Base-by-base conservation (phyloP, 2,797 vertebrate genomes). In the Thaleichthys pacificus region DNA sequence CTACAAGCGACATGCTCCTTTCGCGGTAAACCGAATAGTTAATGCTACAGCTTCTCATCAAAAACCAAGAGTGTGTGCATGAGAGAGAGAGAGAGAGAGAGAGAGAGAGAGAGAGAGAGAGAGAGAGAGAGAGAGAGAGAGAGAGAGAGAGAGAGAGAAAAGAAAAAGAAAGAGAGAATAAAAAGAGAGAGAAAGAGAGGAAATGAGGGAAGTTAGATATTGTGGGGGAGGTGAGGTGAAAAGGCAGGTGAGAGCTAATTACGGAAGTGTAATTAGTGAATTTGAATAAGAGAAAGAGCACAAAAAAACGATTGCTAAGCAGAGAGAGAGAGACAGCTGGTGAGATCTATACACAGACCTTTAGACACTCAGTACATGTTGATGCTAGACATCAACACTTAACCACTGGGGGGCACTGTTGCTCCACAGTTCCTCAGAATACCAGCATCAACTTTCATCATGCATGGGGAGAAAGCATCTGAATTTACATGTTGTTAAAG, bases 341-440 rank as follows among this genome's bases (percentile, higher is more conserved):
- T 35, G 17, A 68, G 26, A 68, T 68, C 28, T 3, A 54, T 17
- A 21, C 17, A 30, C 8, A 19, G 32, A 51, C 4, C 22, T 24
- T 22, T 28, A 42, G 11, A 42, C 38, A 42, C 38, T 42, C 11
- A 14, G 38, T 42, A 12, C 8, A 28, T 22, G 5, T 58, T 30
- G 11, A 35, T 28, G 1, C 19, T 17, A 28, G 38, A 54, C 1
- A 51, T 22, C 69, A 4, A 19, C 3, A 12, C 9, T n/a, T 0
- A 22, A 69, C 89, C 91, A 91, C 80, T 78, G 84, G 90, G 82
- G 71, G 79, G 89, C 74, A 85, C 81, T 91, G 87, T 89, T 89
- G 89, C 77, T 72, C 85, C 89, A 82, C 63, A 72, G 1, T 63
- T 26, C 51, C 0, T 32, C 28, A 35, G 7, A 35, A 35, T 58